These are phyloP conservation scores for Microhierax caerulescens DNA, from an alignment of 2,797 vertebrate species.

Conservation along the genomic window DNA sequence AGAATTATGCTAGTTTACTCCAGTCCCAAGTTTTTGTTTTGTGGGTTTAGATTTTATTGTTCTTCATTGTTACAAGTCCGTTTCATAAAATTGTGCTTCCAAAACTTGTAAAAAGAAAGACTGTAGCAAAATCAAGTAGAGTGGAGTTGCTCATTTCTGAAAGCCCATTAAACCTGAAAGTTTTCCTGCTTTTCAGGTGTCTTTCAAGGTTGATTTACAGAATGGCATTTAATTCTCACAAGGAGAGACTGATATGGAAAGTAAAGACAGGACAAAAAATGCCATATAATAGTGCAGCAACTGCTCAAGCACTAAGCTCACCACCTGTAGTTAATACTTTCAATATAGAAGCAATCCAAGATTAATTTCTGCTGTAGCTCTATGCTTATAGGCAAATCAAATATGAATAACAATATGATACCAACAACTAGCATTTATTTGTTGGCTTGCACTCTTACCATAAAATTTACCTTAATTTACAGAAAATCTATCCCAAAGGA, in stretches of 20 bases:
- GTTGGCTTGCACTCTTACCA: not conserved
- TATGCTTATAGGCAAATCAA: not conserved
- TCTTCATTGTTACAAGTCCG: not conserved
- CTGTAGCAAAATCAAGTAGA: not conserved
- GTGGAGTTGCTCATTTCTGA: not conserved
- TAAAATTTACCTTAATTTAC: not conserved
- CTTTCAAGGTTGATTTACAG: slow-evolving; percentile 3
- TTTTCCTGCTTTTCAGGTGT: not conserved
- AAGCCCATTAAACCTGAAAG: not conserved
- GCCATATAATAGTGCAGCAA: not conserved
- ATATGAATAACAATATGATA: not conserved
- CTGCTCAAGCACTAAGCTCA: not conserved
- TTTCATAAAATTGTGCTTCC: not conserved
- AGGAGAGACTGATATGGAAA: not conserved
- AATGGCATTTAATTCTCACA: not conserved
- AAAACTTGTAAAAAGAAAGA: not conserved
- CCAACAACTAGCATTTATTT: not conserved
- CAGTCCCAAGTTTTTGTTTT: not conserved
- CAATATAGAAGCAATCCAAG: not conserved
- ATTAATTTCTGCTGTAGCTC: not conserved
- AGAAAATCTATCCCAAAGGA: not conserved
- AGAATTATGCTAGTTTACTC: not conserved
- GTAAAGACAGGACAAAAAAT: not conserved
- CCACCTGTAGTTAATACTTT: not conserved
- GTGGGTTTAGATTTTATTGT: not conserved